Evolutionary conservation across 2,797 vertebrate species (phyloP).

Genomic region (Hydrocynus forskahlii): DNA sequence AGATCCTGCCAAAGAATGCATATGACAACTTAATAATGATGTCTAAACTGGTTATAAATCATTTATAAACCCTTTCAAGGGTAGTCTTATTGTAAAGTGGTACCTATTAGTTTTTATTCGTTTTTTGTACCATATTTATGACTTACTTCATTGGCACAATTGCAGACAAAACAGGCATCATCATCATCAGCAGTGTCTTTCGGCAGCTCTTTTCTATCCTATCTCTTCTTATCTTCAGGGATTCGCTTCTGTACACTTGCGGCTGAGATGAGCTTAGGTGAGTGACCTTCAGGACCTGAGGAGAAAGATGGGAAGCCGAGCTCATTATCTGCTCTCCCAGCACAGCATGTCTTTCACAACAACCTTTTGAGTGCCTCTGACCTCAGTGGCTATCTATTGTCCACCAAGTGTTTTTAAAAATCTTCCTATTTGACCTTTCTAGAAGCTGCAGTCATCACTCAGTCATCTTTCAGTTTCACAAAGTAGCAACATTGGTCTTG

Average conservation of each 20-base stretch:
- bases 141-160: neutral
- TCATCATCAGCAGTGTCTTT: neutral
- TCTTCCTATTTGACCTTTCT: conserved; percentile 24
- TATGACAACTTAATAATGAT: no score
- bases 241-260: conserved; percentile 1
- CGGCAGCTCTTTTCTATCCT: neutral
- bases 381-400: neutral
- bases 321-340: conserved; percentile 31
- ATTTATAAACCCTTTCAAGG: no score
- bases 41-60: no score
- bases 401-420: neutral
- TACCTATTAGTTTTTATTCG: neutral
- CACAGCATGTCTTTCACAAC: conserved; percentile 21
- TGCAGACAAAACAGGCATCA: neutral
- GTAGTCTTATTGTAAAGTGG: no score
- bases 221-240: neutral
- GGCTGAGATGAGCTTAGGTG: neutral
- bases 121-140: neutral
- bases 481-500: no score
- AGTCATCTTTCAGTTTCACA: neutral
- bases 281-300: conserved; percentile 25
- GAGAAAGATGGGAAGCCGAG: conserved; percentile 3
- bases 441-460: neutral
- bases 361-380: conserved; percentile 30
- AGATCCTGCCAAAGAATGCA: no score